Evolutionary conservation across 2,888 invertebrate species (phyloP), one percentile per base, ranked within the genome.

Genomic region (Bellardia bayeri): DNA sequence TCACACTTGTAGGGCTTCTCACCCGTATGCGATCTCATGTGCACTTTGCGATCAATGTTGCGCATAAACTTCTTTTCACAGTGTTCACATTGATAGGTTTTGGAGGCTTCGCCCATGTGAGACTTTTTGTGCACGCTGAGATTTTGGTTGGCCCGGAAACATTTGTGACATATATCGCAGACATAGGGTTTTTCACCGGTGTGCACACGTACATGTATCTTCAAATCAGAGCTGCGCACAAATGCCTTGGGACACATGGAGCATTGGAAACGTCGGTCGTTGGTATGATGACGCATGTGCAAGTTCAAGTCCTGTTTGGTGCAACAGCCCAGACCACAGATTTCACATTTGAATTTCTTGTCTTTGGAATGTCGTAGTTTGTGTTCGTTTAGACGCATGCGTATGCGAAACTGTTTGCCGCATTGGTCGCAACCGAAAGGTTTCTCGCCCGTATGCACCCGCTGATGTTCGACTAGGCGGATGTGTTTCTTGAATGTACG

Each of bases 361-460:
- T 92, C 92, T 9, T 90, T 89, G 71, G 92, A 91, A 89, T 93
- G 93, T 0, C 93, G 92, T 89, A 92, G 45, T 76, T 91, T 90
- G 37, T 93, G 93, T 66, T 93, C 93, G 14, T 89, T 89, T 40
- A 93, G 89, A 9, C 93, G 93, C 89, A 92, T 91, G 75, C 92
- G 93, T 37, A 93, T 86, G 1, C 93, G 93, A 76, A 93, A 93
- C 3, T 90, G 86, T 42, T 92, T 91, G 37, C 91, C 92, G 30
- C 93, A 93, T 37, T 90, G 89, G 11, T 89, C 89, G 54, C 93
- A 93, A 14, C 88, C 87, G 54, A 90, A 91, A 0, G 93, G 93
- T 76, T 93, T 93, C 83, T 93, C 93, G n/a, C 93, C 93, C 0
- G 93, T 92, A 75, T 93, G 93, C 13, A 93, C 68, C 0, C 93